A percentile compares a stretch with the other conserved stretches of the same genome.
phyloP scores from a whole-genome alignment of 1,140 invertebrate species.

The Ceratina australensis region DNA sequence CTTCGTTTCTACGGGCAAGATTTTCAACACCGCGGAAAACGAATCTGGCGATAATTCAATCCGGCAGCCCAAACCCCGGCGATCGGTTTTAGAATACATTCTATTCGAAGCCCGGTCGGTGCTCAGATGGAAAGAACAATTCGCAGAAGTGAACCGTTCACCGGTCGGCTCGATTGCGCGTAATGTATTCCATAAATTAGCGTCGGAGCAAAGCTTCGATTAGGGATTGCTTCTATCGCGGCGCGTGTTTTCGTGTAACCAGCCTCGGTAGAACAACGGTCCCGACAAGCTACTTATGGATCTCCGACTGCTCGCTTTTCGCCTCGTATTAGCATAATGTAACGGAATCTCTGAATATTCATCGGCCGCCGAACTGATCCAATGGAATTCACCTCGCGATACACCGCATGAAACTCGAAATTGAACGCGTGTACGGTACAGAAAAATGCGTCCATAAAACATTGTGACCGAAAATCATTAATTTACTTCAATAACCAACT shows the following conservation, averaged over 20 bases:
- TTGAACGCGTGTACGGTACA: too few relatives aligned
- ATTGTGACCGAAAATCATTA: too few relatives aligned
- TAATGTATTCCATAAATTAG: constrained; percentile 51
- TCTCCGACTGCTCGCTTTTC: constrained; percentile 38
- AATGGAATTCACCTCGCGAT: constrained; percentile 30
- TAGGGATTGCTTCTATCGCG: constrained; percentile 34
- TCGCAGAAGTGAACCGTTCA: constrained; percentile 23
- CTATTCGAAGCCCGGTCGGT: not conserved
- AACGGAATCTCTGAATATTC: constrained; percentile 56
- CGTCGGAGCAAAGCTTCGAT: constrained; percentile 28
- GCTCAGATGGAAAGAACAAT: constrained; percentile 1
- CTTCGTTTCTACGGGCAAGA: not conserved
- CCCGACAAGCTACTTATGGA: constrained; percentile 47
- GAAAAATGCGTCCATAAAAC: too few relatives aligned
- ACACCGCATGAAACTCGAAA: constrained; percentile 14
- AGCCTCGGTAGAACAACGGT: constrained; percentile 34
- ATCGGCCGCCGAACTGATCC: constrained; percentile 22
- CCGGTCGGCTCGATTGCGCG: constrained; percentile 1
- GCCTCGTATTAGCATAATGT: constrained; percentile 56
- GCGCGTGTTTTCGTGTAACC: constrained; percentile 38
- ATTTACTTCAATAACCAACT: too few relatives aligned
- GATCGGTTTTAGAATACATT: not conserved
- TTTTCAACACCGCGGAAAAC: not conserved
- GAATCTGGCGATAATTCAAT: constrained; percentile 10
- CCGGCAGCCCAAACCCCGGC: not conserved